phyloP scores from a whole-genome alignment of 2,888 invertebrate species.

The Apotomis capreana region DNA sequence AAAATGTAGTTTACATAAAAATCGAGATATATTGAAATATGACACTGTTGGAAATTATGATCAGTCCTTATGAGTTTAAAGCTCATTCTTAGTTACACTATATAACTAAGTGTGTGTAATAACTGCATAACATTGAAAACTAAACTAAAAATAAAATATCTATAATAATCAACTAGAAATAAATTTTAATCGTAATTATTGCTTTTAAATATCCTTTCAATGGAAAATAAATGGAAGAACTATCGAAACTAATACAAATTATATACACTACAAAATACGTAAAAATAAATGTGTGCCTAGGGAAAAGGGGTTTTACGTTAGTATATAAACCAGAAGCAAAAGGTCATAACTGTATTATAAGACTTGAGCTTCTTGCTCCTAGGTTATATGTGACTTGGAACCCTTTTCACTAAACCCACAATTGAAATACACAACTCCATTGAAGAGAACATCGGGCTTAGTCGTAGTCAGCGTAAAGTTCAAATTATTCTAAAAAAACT shows the following conservation, averaged over 20 bases:
- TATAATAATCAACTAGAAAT: conserved; percentile 65
- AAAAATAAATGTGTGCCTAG: neutral
- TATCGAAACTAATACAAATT: conserved; percentile 50
- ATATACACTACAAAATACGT: conserved; percentile 42
- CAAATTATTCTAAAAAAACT: conserved; percentile 44
- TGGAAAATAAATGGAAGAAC: conserved; percentile 65
- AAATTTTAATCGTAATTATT: conserved; percentile 67
- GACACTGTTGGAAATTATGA: neutral
- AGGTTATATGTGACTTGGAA: too few relatives aligned
- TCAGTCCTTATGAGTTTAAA: neutral
- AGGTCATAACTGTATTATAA: too few relatives aligned
- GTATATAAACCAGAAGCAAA: too few relatives aligned
- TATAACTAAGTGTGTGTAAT: conserved; percentile 23
- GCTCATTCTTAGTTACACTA: conserved; percentile 2
- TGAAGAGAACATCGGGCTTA: neutral
- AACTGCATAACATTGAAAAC: conserved; percentile 40
- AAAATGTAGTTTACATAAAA: too few relatives aligned
- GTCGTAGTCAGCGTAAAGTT: neutral
- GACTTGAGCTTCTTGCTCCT: too few relatives aligned
- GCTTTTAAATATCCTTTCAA: conserved; percentile 66
- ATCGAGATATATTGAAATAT: neutral
- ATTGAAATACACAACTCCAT: conserved; percentile 4
- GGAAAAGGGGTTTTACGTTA: too few relatives aligned
- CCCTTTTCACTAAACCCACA: neutral
- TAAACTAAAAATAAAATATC: conserved; percentile 62